phyloP scores from a whole-genome alignment of 1,140 invertebrate genomes.

The Brachionus koreanus region DNA sequence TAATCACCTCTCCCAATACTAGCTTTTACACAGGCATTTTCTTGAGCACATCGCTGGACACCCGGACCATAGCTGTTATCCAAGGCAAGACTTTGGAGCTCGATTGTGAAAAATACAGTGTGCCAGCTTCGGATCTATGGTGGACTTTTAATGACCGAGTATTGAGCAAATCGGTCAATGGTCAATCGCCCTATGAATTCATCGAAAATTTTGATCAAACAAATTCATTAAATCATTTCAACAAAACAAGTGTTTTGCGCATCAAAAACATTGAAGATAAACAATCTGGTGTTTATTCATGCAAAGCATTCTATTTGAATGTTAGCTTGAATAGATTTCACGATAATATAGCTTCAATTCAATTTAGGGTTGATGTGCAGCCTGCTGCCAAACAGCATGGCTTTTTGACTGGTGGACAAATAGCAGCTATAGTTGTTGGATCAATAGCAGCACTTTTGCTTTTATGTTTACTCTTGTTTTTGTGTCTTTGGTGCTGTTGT shows the following conservation, averaged over 20 bases:
- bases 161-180: background rate
- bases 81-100: slow-evolving; percentile 9
- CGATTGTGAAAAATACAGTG: slow-evolving; percentile 24
- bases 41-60: background rate
- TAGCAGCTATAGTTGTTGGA: slow-evolving; percentile 35
- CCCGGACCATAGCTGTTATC: background rate
- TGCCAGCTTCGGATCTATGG: slow-evolving; percentile 35
- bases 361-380: background rate
- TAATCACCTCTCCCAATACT: background rate
- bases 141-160: slow-evolving; percentile 31
- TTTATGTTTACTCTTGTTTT: background rate
- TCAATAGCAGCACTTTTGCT: background rate
- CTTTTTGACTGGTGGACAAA: background rate
- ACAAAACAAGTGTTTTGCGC: slow-evolving; percentile 38
- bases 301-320: slow-evolving; percentile 21
- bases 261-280: background rate
- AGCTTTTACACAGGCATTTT: slow-evolving; percentile 26
- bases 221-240: background rate
- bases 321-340: background rate
- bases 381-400: background rate
- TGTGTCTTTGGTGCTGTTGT: slow-evolving; percentile 27
- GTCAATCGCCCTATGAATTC: background rate
- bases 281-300: slow-evolving; percentile 13
- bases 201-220: slow-evolving; percentile 16
- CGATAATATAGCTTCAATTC: background rate